Percentiles rank a stretch among this genome's conserved stretches.
phyloP scores from a whole-genome alignment of 2,888 invertebrate genomes.

The Ectropis crepuscularia region DNA sequence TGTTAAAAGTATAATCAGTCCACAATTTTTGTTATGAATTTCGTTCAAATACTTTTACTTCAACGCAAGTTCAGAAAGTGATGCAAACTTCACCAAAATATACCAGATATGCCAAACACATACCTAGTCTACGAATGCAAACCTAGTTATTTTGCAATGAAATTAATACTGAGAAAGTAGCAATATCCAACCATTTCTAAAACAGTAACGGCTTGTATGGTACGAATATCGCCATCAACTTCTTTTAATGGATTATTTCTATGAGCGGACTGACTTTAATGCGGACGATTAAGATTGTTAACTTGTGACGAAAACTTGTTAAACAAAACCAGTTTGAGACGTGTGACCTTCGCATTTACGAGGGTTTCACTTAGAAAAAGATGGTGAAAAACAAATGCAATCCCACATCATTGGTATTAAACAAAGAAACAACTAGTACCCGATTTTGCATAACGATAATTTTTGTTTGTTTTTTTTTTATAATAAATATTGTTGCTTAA shows the following conservation, averaged over 20 bases:
- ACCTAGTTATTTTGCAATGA: conserved; percentile 2
- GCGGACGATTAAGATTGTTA: conserved; percentile 30
- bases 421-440: no score
- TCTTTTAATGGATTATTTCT: conserved; percentile 29
- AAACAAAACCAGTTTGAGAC: conserved; percentile 31
- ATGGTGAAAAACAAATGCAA: conserved; percentile 3
- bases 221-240: conserved; percentile 21
- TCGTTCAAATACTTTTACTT: no score
- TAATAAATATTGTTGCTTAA: no score
- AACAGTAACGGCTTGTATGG: conserved; percentile 17
- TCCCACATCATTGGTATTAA: neutral
- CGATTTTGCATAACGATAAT: no score
- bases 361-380: conserved; percentile 24
- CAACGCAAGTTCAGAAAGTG: neutral
- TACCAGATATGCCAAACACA: no score
- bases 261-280: conserved; percentile 32
- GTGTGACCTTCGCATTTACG: conserved; percentile 31
- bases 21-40: no score
- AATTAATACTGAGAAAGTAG: conserved; percentile 23
- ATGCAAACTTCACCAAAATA: neutral
- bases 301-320: conserved; percentile 33
- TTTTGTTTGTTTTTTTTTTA: no score
- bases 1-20: no score
- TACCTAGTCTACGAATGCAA: neutral
- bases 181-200: conserved; percentile 15